Conservation (phyloP, 2,888 invertebrate species). For the Microchrysa polita region DNA sequence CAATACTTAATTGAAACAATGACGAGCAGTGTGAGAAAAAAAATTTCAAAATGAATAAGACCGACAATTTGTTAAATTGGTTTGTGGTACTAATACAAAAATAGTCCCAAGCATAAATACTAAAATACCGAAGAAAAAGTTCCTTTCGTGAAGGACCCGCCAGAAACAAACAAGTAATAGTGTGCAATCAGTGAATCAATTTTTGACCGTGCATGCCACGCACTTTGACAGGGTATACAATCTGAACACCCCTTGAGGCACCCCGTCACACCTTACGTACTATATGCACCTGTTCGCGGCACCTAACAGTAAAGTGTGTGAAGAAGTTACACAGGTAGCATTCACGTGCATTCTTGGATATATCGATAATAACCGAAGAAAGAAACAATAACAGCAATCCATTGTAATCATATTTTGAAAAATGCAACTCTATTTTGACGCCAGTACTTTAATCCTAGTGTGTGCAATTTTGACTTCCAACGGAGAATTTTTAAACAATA, state of each 20-base stretch:
- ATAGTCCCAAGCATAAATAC: too few relatives aligned
- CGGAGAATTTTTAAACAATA: not conserved
- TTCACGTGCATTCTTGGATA: slow-evolving; percentile 1
- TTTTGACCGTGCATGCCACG: not conserved
- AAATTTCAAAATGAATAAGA: slow-evolving; percentile 1
- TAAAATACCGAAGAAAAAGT: too few relatives aligned
- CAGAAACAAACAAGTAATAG: not conserved
- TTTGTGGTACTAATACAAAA: not conserved
- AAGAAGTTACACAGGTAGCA: not conserved
- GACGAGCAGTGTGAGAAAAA: slow-evolving; percentile 40
- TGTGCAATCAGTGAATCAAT: not conserved
- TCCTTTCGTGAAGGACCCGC: too few relatives aligned
- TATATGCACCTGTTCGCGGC: too few relatives aligned
- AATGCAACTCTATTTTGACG: not conserved
- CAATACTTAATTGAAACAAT: slow-evolving; percentile 5
- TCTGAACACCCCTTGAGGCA: not conserved
- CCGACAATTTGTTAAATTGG: not conserved
- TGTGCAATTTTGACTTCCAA: not conserved
- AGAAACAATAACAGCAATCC: not conserved
- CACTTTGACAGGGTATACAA: not conserved
- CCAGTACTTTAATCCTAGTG: slow-evolving; percentile 8
- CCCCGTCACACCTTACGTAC: not conserved
- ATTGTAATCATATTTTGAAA: slow-evolving; percentile 19
- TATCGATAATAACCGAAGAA: not conserved
- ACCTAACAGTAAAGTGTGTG: not conserved